Evolutionary conservation across 2,888 invertebrate genomes (phyloP).

Genomic region (Holacanthella duospinosa): DNA sequence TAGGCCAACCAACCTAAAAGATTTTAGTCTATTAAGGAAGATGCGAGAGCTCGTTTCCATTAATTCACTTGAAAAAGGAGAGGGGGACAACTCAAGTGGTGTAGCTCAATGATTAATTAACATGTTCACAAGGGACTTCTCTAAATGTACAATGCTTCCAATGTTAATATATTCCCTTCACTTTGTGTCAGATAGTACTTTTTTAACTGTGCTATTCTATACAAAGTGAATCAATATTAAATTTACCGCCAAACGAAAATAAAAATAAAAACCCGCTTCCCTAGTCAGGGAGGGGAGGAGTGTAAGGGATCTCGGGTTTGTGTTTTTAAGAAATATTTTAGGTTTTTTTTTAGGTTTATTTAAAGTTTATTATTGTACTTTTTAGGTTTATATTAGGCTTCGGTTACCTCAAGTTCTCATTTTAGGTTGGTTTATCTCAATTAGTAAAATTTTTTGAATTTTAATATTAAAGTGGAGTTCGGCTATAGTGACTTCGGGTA

Average conservation of each 20-base stretch:
- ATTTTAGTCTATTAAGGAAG: neutral
- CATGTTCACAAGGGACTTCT: neutral
- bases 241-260: too few species aligned
- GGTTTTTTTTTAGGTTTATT: neutral
- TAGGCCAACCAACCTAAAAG: neutral
- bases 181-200: neutral
- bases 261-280: too few species aligned
- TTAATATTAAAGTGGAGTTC: too few species aligned
- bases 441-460: too few species aligned
- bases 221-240: too few species aligned
- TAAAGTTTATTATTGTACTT: too few species aligned
- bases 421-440: too few species aligned
- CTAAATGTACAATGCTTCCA: neutral
- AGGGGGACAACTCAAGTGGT: neutral
- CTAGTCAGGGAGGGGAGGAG: neutral
- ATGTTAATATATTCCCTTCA: neutral
- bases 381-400: too few species aligned
- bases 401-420: too few species aligned
- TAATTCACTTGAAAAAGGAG: neutral
- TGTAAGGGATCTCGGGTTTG: neutral
- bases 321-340: neutral
- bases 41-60: neutral
- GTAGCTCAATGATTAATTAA: conserved; percentile 1
- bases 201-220: too few species aligned
- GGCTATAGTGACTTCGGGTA: too few species aligned